Conservation (phyloP, 2,797 vertebrate species). For the Sylvia borin region DNA sequence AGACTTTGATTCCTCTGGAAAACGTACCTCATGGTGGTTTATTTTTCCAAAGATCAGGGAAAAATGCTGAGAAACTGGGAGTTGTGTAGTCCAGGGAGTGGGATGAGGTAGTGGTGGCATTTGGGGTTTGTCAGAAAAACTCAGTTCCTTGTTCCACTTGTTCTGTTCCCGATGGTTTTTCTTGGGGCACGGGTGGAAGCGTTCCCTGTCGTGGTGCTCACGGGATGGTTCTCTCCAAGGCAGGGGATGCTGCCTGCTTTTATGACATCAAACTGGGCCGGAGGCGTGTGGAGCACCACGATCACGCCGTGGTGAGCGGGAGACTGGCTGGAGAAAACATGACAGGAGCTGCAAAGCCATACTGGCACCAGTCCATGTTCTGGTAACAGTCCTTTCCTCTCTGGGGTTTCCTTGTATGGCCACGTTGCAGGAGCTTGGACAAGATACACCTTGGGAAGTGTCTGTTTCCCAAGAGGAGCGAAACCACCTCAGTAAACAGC, state of each 20-base stretch:
- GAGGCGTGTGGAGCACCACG: conserved; percentile 94
- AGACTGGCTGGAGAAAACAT: conserved; percentile 97
- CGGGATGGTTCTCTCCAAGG: conserved; percentile 73
- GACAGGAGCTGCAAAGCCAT: conserved; percentile 95
- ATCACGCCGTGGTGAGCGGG: conserved; percentile 96
- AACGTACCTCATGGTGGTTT: neutral
- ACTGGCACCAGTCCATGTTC: conserved; percentile 99
- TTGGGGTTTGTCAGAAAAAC: neutral
- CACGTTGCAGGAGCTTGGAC: neutral
- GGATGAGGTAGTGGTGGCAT: neutral
- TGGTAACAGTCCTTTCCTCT: conserved; percentile 79
- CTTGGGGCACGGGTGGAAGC: neutral
- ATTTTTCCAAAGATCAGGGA: neutral
- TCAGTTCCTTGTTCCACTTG: neutral
- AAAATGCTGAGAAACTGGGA: neutral
- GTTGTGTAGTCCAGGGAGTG: neutral
- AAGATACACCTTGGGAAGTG: neutral
- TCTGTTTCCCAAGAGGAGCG: neutral
- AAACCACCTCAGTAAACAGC: neutral
- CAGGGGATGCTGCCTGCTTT: conserved; percentile 96
- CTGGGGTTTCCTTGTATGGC: neutral
- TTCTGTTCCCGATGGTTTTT: neutral
- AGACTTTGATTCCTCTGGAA: neutral
- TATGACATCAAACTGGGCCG: conserved; percentile 96
- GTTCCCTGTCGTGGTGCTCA: neutral